Base-by-base conservation (phyloP, 2,797 vertebrate species). In the Onychomys torridus region DNA sequence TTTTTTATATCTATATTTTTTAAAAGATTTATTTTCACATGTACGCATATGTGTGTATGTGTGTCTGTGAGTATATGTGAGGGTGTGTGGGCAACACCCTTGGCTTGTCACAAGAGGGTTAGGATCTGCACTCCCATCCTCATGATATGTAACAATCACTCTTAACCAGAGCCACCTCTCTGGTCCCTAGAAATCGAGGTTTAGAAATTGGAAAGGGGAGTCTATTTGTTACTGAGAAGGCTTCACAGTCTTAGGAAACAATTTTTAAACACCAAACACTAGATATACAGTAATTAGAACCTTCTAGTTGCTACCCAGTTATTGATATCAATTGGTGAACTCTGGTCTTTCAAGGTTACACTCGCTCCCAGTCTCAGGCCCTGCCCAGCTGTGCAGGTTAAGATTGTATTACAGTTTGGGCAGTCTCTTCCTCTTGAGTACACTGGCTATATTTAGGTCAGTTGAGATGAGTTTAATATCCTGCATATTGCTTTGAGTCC, bases 191-290 rank as follows among this genome's bases (percentile, higher is more conserved):
- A 59, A 40, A 59, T 59, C 34, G 12, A 94, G 67, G 83, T 96
- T 96, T 94, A 89, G 83, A 96, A 79, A 86, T 67, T 29, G n/a
- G 67, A 93, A 77, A 89, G 77, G 32, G 29, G 14, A 59, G 5
- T 61, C 23, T 90, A 93, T 93, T 87, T 71, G 71, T 88, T 43
- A 71, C 79, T 87, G 71, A 81, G 86, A 91, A 88, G 43, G 13
- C 92, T 73, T 95, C 77, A 52, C 4, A 21, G 65, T 75, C 43
- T 63, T 69, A 71, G 55, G 77, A 14, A 85, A 52, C 43, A 43
- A 49, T 71, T 85, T 67, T n/a, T 63, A 37, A 78, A 43, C 67
- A 34, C 32, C 16, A 8, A 37, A 46, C 32, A 14, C 14, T 76
- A 40, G 29, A 11, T 19, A 52, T 34, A 37, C 84, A 83, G 57